These are phyloP conservation scores for Champsocephalus gunnari DNA, from an alignment of 2,797 vertebrate species.

Conservation along the genomic window DNA sequence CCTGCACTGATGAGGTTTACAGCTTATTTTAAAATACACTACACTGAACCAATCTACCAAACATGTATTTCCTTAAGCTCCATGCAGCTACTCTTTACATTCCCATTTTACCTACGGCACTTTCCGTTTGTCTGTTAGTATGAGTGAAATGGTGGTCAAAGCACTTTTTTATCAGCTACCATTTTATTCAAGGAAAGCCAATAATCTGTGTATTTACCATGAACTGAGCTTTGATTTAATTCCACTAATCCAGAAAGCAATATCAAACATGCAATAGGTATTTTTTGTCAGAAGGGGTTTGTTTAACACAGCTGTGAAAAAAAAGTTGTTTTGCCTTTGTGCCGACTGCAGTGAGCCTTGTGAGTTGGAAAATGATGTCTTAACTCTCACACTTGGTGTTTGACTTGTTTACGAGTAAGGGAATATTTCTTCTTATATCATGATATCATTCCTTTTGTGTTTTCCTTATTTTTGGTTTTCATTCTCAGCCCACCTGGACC, in stretches of 20 bases:
- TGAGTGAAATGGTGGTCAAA: slow-evolving; percentile 37
- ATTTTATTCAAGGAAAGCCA: slow-evolving; percentile 29
- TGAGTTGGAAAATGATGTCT: slow-evolving; percentile 41
- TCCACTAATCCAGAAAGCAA: slow-evolving; percentile 61
- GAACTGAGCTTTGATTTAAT: slow-evolving; percentile 48
- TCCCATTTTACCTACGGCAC: slow-evolving; percentile 56
- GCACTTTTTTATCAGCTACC: slow-evolving; percentile 49
- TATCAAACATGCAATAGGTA: slow-evolving; percentile 58
- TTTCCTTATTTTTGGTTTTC: not conserved
- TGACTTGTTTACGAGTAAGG: slow-evolving; percentile 79
- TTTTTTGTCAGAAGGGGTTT: slow-evolving; percentile 21
- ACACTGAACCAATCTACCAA: slow-evolving; percentile 26
- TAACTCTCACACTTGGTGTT: slow-evolving; percentile 50
- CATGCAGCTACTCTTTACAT: slow-evolving; percentile 63
- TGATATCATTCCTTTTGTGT: slow-evolving; percentile 57
- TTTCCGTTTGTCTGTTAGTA: slow-evolving; percentile 32
- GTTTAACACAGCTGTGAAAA: slow-evolving; percentile 44
- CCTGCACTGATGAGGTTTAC: slow-evolving; percentile 39
- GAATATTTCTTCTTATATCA: slow-evolving; percentile 69
- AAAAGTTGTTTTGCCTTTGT: slow-evolving; percentile 30
- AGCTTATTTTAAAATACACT: slow-evolving; percentile 41
- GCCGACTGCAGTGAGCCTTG: slow-evolving; percentile 39
- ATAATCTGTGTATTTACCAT: slow-evolving; percentile 44
- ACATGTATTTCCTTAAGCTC: slow-evolving; percentile 8
- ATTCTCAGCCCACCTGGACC: slow-evolving; percentile 18